These are phyloP conservation scores for Riparia riparia DNA, from an alignment of 2,113 vertebrate genomes.

Conservation along the genomic window DNA sequence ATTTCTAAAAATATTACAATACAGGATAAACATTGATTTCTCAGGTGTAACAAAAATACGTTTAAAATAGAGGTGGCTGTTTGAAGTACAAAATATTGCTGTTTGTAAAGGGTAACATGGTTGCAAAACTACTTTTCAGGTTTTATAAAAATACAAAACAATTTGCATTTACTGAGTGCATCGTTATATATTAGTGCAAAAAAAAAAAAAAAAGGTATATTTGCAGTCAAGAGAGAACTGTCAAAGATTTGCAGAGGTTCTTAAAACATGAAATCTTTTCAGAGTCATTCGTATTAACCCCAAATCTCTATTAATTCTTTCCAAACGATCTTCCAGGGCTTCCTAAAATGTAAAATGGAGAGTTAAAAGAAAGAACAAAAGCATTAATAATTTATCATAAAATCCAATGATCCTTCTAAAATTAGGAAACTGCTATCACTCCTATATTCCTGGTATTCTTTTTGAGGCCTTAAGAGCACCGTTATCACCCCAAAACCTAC, in stretches of 20 bases:
- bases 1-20: slow-evolving; percentile 83
- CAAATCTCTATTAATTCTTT: slow-evolving; percentile 88
- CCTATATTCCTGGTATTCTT: not conserved
- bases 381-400: not conserved
- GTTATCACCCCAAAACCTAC: not conserved
- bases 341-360: slow-evolving; percentile 75
- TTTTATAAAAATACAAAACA: slow-evolving; percentile 80
- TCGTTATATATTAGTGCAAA: slow-evolving; percentile 77
- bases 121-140: slow-evolving; percentile 68
- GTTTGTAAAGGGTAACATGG: slow-evolving; percentile 73
- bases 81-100: slow-evolving; percentile 80
- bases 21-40: slow-evolving; percentile 71
- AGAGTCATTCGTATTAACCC: slow-evolving; percentile 95
- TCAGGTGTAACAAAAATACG: slow-evolving; percentile 81
- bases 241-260: slow-evolving; percentile 90
- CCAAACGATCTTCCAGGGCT: slow-evolving; percentile 92
- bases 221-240: slow-evolving; percentile 63
- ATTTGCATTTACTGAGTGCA: slow-evolving; percentile 75
- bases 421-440: not conserved
- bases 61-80: slow-evolving; percentile 77
- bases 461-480: not conserved
- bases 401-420: not conserved
- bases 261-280: slow-evolving; percentile 92
- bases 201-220: slow-evolving; percentile 16
- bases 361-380: not conserved